phyloP scores from a whole-genome alignment of 2,797 vertebrate species.

The Anableps anableps region DNA sequence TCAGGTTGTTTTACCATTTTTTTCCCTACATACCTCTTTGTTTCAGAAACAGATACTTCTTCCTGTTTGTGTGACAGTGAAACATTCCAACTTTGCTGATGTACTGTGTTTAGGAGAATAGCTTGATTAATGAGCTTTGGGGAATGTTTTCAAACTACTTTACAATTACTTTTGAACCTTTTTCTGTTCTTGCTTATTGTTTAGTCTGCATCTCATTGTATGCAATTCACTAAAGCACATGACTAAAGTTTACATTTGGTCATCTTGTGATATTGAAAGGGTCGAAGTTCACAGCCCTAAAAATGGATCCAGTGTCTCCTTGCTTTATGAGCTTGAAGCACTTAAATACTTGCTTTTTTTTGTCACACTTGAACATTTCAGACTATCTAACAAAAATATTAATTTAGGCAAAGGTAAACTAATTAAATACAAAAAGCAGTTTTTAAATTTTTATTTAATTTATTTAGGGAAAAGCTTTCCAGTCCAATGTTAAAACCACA shows the following conservation, averaged over 20 bases:
- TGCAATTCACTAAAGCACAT: not conserved
- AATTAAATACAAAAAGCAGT: not conserved
- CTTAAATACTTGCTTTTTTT: not conserved
- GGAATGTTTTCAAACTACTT: not conserved
- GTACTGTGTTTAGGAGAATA: not conserved
- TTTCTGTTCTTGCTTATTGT: not conserved
- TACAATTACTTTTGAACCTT: not conserved
- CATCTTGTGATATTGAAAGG: not conserved
- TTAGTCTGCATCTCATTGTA: not conserved
- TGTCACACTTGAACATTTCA: not conserved
- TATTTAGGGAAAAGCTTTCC: not conserved
- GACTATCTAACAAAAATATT: not conserved
- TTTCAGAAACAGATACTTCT: slow-evolving; percentile 53
- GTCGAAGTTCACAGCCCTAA: not conserved
- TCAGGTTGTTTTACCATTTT: slow-evolving; percentile 20
- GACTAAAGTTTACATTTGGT: not conserved
- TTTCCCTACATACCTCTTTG: slow-evolving; percentile 35
- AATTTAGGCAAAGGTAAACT: not conserved
- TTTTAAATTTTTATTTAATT: not conserved
- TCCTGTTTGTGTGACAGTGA: slow-evolving; percentile 56
- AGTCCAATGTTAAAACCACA: not conserved
- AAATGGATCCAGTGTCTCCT: not conserved
- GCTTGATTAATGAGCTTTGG: not conserved
- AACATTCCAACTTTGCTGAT: slow-evolving; percentile 10
- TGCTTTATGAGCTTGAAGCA: not conserved